Evolutionary conservation across 1,140 invertebrate species (phyloP), one percentile per base, ranked within the genome.

Genomic region (Brevipalpus yothersi): DNA sequence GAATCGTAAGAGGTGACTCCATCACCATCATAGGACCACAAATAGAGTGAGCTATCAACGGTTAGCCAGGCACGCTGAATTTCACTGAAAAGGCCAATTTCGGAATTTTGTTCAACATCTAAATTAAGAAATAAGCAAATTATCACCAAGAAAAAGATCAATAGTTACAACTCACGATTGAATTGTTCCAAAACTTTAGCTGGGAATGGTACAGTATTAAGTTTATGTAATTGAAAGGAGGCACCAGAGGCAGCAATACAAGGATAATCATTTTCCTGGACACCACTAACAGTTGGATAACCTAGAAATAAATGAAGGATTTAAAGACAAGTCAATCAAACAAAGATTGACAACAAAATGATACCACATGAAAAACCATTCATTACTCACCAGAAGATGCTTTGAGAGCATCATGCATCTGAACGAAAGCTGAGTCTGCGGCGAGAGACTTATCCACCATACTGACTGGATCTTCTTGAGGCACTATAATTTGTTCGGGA

Each of bases 1-100:
- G 63, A 65, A 63, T 73, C 71, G 62, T 68, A 69, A 67, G 67
- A 68, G 19, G 68, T 65, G 43, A 70, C 60, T 64, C 71, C 70
- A 62, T 66, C 64, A 80, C 80, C 82, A 72, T 90, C 85, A 75
- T 87, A 94, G 49, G 84, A 83, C 90, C 90, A 95, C 2, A 96
- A 78, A 75, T 94, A 98, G 65, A 99, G 86, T 74, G 95, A 89
- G 68, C 86, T 94, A 68, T 98, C 94, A 67, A 99, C 89, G 31
- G 90, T 88, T 19, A 98, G 71, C 91, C 92, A 99, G 0, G 92
- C 92, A 68, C 93, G 77, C 39, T 82, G 83, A 64, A 98, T 93
- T 70, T 93, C 89, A 60, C 90, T 83, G 74, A 97, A 94, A 8
- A 96, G 71, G 8, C 93, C 93, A 85, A 95, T 94, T 72, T 86